Evolutionary conservation across 2,113 vertebrate species (phyloP), one percentile per base, ranked within the genome.

Genomic region (Malurus elegans): DNA sequence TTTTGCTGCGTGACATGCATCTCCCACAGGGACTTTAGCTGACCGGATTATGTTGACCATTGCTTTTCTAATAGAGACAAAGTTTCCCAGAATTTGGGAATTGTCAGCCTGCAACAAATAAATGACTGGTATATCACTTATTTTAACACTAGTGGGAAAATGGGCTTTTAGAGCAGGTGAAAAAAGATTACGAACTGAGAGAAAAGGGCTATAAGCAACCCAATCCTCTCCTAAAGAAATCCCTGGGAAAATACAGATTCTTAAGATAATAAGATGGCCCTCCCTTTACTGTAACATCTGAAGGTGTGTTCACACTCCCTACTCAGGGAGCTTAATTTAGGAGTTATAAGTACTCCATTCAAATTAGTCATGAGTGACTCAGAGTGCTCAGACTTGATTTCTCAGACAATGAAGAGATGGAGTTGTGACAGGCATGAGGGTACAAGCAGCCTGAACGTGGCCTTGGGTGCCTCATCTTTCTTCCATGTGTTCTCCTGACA

Each of bases 331-430:
- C 64, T 86, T 88, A 66, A 83, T 88, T 94, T 92, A 95, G 86
- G 79, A 93, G 67, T 38, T 86, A 12, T 76, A 94, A 88, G 74
- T 83, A 90, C 86, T 95, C 76, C 86, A 58, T 57, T 79, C 58
- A 69, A 12, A 95, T 90, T 88, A 94, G 88, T 95, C 95, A 95
- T 48, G 40, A 92, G 71, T 91, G 96, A 95, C 84, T 94, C 95
- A 96, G 58, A 45, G 88, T 71, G 74, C 58, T 92, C 85, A 85
- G 71, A 90, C 74, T 72, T 58, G 74, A 79, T 72, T 86, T 47
- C 58, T 75, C 88, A 90, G 90, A 95, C 95, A 94, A 94, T 86
- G 86, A 74, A 48, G 89, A 60, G 62, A 91, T 53, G 61, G 50
- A 92, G 85, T 83, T 96, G 88, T 94, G 88, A 88, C 95, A 93